Base-by-base conservation (phyloP, 2,797 vertebrate species). In the Falco naumanni region DNA sequence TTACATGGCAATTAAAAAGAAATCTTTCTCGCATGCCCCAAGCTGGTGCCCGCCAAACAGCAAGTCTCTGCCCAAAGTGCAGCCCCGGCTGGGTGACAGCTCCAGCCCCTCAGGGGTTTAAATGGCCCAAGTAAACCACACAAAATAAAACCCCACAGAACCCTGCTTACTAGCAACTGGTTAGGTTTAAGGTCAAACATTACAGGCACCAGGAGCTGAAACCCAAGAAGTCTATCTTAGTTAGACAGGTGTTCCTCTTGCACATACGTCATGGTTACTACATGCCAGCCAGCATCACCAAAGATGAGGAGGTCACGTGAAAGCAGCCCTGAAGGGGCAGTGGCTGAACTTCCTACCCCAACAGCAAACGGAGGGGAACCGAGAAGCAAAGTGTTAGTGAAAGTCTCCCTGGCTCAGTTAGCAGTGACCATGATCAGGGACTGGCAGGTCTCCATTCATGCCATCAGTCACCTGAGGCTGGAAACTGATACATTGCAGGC, bases 241-340 rank as follows among this genome's bases (percentile, higher is more conserved):
- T 25, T 8, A 29, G 20, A 1, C 0, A 5, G 14, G 11, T 24
- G 22, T 53, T 9, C 37, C 28, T 24, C 24, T 10, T 5, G 4
- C 20, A 65, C 11, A 2, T 1, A 54, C 16, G 19, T 12, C 6
- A 9, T 0, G 0, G 6, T 10, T 17, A 31, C 33, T 25, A 45
- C 20, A 8, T 0, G 2, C 10, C 71, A 66, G 14, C 6, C 10
- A 2, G 5, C 6, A 19, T 8, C 68, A 17, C 39, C 3, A 1
- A 15, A 3, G 51, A 31, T 1, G 4, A 41, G 8, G 2, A 34
- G 11, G 37, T 10, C 2, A 3, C 0, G 5, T 8, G 34, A 82
- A 79, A 41, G 5, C 11, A 75, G 25, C 17, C 17, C 47, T 2
- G 5, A 24, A 53, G 9, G 11, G 37, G 12, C 43, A 79, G 16